Conservation (phyloP, 2,113 vertebrate genomes). For the Centropristis striata region DNA sequence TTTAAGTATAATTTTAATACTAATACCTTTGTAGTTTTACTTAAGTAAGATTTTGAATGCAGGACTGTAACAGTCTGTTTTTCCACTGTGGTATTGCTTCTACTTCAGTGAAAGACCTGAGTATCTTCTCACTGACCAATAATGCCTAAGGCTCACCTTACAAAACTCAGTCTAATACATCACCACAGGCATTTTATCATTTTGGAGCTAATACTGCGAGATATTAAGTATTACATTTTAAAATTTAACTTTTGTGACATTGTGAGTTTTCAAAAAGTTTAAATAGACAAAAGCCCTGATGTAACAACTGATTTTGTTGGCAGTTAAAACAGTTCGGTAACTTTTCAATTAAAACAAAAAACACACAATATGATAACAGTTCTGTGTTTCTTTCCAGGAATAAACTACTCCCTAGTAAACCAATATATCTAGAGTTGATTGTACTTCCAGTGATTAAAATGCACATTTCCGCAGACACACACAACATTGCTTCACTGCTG, state of each 20-base stretch:
- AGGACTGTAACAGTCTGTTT: no score
- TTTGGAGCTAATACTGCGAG: background rate
- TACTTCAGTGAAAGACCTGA: no score
- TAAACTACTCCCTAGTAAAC: background rate
- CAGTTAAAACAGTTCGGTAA: background rate
- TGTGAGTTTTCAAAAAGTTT: background rate
- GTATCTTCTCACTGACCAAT: background rate
- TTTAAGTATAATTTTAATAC: no score
- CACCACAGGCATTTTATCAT: background rate
- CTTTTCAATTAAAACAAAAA: background rate
- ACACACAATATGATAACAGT: background rate
- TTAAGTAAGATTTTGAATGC: no score
- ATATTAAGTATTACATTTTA: background rate
- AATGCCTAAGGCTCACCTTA: background rate
- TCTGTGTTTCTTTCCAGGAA: background rate
- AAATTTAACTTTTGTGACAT: background rate
- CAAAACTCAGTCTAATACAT: background rate
- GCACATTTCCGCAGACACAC: conserved; percentile 16
- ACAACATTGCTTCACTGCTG: conserved; percentile 32
- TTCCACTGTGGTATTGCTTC: no score
- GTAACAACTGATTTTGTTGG: background rate
- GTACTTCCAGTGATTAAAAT: conserved; percentile 22
- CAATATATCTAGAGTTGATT: background rate
- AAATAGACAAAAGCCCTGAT: background rate
- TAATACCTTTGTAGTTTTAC: no score